Evolutionary conservation across 30 jellyfish, hydroid and myxozoan genomes (phyloP), one percentile per base, ranked within the genome.

Genomic region (Turritopsis dohrnii): DNA sequence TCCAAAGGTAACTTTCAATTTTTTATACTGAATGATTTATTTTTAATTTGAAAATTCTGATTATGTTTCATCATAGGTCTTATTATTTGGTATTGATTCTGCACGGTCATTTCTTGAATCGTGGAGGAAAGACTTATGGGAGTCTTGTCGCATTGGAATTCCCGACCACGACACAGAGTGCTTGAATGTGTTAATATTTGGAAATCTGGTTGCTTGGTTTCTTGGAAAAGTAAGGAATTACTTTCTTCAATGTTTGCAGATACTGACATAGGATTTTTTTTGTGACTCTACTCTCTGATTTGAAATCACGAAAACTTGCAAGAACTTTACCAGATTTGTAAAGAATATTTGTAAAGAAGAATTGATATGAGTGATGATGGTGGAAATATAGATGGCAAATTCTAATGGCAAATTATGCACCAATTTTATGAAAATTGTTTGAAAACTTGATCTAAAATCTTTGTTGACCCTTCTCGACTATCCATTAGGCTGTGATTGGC

Each of bases 181-280:
- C 0, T 21, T 81, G 0, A 94, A 95, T 81, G 92, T 89, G 18
- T 84, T 95, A n/a, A 91, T 90, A 28, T 95, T 95, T 77, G 99
- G 99, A 0, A 96, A 90, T 21, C 75, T 95, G 60, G 97, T 95
- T 52, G 95, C 97, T 17, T 95, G 99, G 99, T 95, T 95, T 74
- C 90, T 93, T 52, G 96, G 94, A 23, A 95, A 93, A 90, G 98
- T 93, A 76, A 23, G 9, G 13, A 41, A 75, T n/a, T 17, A 60
- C 18, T 60, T 69, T 69, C 30, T 16, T 23, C 29, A 69, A 69
- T 69, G 72, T 17, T 60, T 17, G n/a, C 18, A 18, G 18, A 17
- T 60, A 60, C n/a, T n/a, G n/a, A n/a, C n/a, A n/a, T n/a, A n/a
- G n/a, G n/a, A n/a, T n/a, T n/a, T n/a, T n/a, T n/a, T n/a, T n/a